A percentile compares a stretch with the other conserved stretches of the same genome.
phyloP scores from a whole-genome alignment of 2,888 invertebrate genomes.

The Caenorhabditis zanzibari region DNA sequence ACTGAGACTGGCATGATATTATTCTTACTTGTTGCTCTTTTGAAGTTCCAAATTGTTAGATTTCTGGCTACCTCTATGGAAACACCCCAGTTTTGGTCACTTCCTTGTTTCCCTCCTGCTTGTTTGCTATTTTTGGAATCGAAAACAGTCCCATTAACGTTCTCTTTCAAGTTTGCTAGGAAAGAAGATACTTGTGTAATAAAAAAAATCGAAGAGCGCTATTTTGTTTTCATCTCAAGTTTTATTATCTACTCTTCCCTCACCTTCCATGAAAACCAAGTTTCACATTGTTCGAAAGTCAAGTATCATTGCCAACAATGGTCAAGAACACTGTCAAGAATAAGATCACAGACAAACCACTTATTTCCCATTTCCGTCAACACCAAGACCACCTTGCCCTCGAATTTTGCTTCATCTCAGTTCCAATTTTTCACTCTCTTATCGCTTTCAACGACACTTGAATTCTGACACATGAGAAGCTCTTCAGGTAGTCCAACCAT shows the following conservation, averaged over 20 bases:
- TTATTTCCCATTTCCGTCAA: slow-evolving; percentile 58
- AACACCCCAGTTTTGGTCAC: background rate
- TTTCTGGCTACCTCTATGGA: too few relatives aligned
- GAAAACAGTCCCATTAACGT: slow-evolving; percentile 21
- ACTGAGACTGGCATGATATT: too few relatives aligned
- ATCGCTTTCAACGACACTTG: slow-evolving; percentile 68
- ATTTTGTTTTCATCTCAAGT: slow-evolving; percentile 28
- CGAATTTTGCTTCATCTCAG: slow-evolving; percentile 3
- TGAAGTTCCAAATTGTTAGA: too few relatives aligned
- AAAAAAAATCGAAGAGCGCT: slow-evolving; percentile 16
- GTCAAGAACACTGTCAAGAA: slow-evolving; percentile 44
- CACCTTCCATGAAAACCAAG: slow-evolving; percentile 13
- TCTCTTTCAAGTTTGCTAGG: background rate
- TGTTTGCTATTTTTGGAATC: background rate
- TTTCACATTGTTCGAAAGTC: slow-evolving; percentile 30
- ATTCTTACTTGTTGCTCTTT: too few relatives aligned
- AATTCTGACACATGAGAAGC: slow-evolving; percentile 68
- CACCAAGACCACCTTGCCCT: slow-evolving; percentile 19
- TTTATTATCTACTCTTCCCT: background rate
- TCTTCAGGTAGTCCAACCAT: slow-evolving; percentile 59
- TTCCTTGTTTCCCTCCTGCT: background rate
- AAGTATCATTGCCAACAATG: slow-evolving; percentile 60
- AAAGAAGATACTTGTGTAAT: slow-evolving; percentile 21
- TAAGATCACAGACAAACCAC: slow-evolving; percentile 59
- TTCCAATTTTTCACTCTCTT: slow-evolving; percentile 57